Base-by-base conservation (phyloP, 2,113 vertebrate species). In the Phylloscopus trochiloides region DNA sequence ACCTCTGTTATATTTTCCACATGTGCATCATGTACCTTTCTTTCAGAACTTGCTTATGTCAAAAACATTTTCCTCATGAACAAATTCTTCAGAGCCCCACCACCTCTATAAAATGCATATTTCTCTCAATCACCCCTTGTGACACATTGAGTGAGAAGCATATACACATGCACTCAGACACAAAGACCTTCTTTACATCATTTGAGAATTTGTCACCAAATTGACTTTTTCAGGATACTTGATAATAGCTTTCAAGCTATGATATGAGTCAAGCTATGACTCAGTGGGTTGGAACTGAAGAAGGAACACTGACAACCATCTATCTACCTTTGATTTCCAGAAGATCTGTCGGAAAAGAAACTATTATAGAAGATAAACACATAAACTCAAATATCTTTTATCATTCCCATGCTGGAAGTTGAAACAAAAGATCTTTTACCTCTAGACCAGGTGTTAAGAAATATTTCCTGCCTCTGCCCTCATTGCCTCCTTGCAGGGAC, bases 181-280 rank as follows among this genome's bases (percentile, higher is more conserved):
- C 20, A 86, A 86, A 86, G 55, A 91, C 14, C 0, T 3, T 29
- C 62, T 47, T 88, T 90, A 38, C 20, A 67, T 92, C 47, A 34
- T 58, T 34, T 86, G 38, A 92, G 75, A 74, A 92, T 57, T 38
- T 65, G 54, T 76, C 86, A 95, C 34, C 26, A 83, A 92, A 93
- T 6, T 38, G 71, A 73, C 72, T 90, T 86, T 70, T 74, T 86
- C 63, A 86, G 51, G 62, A 55, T 47, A 55, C 61, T 67, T 84
- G 72, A 88, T 94, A 55, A 96, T 71, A 86, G 38, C 24, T 95
- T 94, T 93, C 72, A 77, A 54, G 54, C 28, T 57, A 62, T 82
- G 66, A 87, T 72, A 38, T 54, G 36, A 36, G 36, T 36, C 36
- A 36, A 36, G 36, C 36, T 36, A 79, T 9, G 29, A 83, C 0